These are phyloP conservation scores for Panthera leo DNA, from an alignment of 2,113 vertebrate species.

Conservation along the genomic window DNA sequence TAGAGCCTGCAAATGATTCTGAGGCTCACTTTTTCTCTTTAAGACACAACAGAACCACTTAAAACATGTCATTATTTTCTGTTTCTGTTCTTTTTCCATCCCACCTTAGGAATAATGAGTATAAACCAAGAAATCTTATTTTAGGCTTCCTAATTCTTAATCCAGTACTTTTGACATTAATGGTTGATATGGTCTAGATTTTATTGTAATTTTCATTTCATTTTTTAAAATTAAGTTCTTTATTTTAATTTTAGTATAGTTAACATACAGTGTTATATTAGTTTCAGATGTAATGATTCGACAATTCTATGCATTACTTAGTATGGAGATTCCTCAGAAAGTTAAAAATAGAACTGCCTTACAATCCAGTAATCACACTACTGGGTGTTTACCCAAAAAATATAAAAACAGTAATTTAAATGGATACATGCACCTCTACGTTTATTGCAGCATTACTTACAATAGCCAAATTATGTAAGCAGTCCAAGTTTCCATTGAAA, in stretches of 20 bases:
- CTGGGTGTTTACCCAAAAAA: neutral
- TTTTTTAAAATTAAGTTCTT: neutral
- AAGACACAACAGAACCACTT: neutral
- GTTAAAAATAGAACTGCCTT: neutral
- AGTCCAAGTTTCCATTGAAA: neutral
- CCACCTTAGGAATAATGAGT: neutral
- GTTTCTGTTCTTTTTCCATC: neutral
- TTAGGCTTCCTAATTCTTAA: neutral
- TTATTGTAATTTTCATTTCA: neutral
- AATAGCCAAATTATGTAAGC: neutral
- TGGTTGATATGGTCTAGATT: neutral
- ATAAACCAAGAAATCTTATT: neutral
- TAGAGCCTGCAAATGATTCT: neutral
- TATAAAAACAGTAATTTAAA: neutral
- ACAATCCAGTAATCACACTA: neutral
- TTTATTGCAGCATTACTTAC: neutral
- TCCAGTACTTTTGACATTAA: neutral
- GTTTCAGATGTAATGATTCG: neutral
- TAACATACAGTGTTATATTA: neutral
- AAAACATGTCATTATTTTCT: neutral
- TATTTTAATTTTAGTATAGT: neutral
- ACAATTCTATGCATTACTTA: neutral
- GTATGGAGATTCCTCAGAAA: neutral
- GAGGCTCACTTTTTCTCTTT: neutral
- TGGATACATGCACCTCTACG: neutral